Evolutionary conservation across 2,888 invertebrate genomes (phyloP).

Genomic region (Pardosa pseudoannulata): DNA sequence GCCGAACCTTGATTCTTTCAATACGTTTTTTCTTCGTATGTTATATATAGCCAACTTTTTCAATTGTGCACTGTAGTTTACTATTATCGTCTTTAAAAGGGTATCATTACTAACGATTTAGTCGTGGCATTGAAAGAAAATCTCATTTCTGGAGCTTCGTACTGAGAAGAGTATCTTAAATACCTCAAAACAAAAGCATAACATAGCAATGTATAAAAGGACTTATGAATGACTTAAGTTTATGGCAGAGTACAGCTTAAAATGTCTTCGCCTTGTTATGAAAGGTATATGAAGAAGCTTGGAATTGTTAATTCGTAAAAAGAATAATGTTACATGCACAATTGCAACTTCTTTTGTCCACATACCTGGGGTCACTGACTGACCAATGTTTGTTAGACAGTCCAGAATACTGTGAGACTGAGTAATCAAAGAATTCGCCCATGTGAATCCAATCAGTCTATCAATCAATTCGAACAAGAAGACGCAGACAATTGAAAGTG

Average conservation of each 20-base stretch:
- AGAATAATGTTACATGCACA: neutral
- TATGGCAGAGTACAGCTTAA: neutral
- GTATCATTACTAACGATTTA: no score
- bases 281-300: neutral
- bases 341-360: slow-evolving; percentile 31
- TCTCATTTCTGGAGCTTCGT: no score
- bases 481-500: slow-evolving; percentile 51
- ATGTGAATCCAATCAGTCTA: slow-evolving; percentile 61
- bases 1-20: no score
- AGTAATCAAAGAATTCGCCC: slow-evolving; percentile 54
- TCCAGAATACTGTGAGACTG: neutral
- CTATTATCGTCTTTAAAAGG: no score
- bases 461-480: slow-evolving; percentile 55
- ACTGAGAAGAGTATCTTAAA: no score
- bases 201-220: no score
- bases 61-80: no score
- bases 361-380: slow-evolving; percentile 47
- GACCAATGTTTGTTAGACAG: neutral
- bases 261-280: neutral
- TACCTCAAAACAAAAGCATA: no score
- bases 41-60: no score
- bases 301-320: neutral
- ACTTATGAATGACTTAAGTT: neutral
- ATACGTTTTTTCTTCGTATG: no score
- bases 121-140: no score